A percentile compares a stretch with the other conserved stretches of the same genome.
phyloP scores from a whole-genome alignment of 2,113 vertebrate species.

The Lota lota region DNA sequence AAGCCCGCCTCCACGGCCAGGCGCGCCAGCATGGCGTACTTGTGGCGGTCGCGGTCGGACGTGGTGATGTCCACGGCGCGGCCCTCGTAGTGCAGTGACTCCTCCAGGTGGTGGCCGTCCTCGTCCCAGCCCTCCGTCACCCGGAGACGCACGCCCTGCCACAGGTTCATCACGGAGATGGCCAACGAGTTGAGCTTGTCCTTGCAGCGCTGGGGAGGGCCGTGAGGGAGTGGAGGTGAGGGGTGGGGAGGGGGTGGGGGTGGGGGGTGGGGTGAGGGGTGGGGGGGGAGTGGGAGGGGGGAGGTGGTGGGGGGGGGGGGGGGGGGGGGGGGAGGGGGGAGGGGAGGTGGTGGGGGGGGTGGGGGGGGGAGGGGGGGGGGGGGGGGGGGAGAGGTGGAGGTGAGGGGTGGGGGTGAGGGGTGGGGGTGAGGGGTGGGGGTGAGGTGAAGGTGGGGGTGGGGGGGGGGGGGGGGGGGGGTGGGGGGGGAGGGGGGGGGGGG shows the following conservation, averaged over 20 bases:
- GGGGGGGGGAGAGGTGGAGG: too few species aligned
- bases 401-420: too few species aligned
- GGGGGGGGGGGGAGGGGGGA: too few species aligned
- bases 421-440: too few species aligned
- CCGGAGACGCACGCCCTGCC: slow-evolving; percentile 68
- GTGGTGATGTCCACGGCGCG: slow-evolving; percentile 74
- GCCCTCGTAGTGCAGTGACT: slow-evolving; percentile 74
- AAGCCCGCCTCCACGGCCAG: slow-evolving; percentile 73
- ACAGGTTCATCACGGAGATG: slow-evolving; percentile 74
- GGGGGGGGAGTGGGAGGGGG: too few species aligned
- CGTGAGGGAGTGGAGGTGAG: not conserved
- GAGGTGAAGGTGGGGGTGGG: too few species aligned
- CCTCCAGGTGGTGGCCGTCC: slow-evolving; percentile 73
- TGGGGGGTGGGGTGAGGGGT: not conserved
- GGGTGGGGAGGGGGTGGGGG: too few species aligned
- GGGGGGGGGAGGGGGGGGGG: too few species aligned
- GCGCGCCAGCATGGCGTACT: slow-evolving; percentile 71
- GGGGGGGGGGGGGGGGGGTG: too few species aligned
- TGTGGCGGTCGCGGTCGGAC: slow-evolving; percentile 71
- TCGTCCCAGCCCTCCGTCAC: slow-evolving; percentile 76
- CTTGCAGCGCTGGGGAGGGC: slow-evolving; percentile 64
- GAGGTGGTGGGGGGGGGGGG: too few species aligned
- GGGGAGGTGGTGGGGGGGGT: too few species aligned
- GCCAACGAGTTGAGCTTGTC: slow-evolving; percentile 74
- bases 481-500: too few species aligned